These are phyloP conservation scores for Dicyrtoma fusca DNA, from an alignment of 2,888 invertebrate genomes.

Conservation along the genomic window DNA sequence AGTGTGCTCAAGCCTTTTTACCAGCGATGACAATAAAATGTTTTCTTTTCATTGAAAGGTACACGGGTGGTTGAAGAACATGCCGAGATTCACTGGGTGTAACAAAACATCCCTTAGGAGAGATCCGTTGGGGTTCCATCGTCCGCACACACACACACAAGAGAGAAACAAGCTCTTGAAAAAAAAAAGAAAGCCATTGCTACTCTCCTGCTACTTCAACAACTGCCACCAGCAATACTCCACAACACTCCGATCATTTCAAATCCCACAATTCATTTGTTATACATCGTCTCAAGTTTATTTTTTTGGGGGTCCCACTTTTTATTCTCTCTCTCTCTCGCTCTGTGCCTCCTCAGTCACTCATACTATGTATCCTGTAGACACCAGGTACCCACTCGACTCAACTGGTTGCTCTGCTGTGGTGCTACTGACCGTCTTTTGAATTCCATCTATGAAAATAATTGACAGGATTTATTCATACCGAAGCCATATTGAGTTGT, in stretches of 20 bases:
- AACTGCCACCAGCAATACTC: conserved; percentile 10
- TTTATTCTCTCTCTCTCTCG: conserved; percentile 4
- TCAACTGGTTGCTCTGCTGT: conserved; percentile 3
- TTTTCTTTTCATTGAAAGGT: conserved; percentile 42
- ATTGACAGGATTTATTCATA: too few relatives aligned
- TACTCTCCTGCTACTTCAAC: not conserved
- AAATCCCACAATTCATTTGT: conserved; percentile 35
- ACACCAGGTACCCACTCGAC: not conserved
- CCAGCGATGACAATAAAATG: conserved; percentile 48
- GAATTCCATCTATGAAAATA: too few relatives aligned
- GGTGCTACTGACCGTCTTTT: too few relatives aligned
- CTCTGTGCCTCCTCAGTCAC: not conserved
- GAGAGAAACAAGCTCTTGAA: not conserved
- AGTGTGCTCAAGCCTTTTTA: conserved; percentile 30
- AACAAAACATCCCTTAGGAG: conserved; percentile 45
- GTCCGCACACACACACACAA: not conserved
- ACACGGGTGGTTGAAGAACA: conserved; percentile 42
- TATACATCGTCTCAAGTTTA: conserved; percentile 4
- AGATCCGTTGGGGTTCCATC: conserved; percentile 41
- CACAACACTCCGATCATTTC: conserved; percentile 28
- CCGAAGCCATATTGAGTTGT: too few relatives aligned
- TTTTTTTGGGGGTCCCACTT: not conserved
- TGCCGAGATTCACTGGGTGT: conserved; percentile 44
- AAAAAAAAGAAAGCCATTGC: not conserved
- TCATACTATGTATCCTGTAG: too few relatives aligned